These are phyloP conservation scores for Tipula unca DNA, from an alignment of 2,888 invertebrate species.

Conservation along the genomic window DNA sequence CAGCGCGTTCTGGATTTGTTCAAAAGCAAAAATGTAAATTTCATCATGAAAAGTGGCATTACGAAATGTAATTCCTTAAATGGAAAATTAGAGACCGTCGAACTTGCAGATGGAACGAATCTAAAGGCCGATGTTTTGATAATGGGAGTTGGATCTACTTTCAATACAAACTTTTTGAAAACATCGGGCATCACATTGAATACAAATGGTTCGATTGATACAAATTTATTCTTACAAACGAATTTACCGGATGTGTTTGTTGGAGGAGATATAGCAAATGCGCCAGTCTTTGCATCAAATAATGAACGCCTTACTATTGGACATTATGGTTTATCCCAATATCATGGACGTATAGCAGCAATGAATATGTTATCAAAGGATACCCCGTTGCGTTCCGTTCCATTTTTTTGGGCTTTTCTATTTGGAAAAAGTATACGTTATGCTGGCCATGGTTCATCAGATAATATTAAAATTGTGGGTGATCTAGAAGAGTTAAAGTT, in stretches of 20 bases:
- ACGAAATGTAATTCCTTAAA: slow-evolving; percentile 51
- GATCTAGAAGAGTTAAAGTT: slow-evolving; percentile 67
- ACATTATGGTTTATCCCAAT: slow-evolving; percentile 85
- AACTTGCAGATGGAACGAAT: slow-evolving; percentile 57
- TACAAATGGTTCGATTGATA: slow-evolving; percentile 54
- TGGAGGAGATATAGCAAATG: slow-evolving; percentile 87
- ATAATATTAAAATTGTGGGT: slow-evolving; percentile 56
- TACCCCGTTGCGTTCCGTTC: slow-evolving; percentile 59
- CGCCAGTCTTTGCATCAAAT: slow-evolving; percentile 63
- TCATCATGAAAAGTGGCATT: slow-evolving; percentile 59
- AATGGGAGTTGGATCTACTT: slow-evolving; percentile 74
- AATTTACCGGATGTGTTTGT: slow-evolving; percentile 72
- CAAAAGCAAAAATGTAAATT: slow-evolving; percentile 67
- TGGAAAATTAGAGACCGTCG: slow-evolving; percentile 58
- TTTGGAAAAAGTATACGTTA: slow-evolving; percentile 80
- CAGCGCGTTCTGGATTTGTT: slow-evolving; percentile 61
- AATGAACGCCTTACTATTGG: slow-evolving; percentile 64
- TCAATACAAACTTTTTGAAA: slow-evolving; percentile 73
- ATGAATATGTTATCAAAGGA: slow-evolving; percentile 69
- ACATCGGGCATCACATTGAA: slow-evolving; percentile 61
- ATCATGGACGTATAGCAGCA: slow-evolving; percentile 83
- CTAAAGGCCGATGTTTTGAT: slow-evolving; percentile 75
- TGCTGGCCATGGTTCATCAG: slow-evolving; percentile 60
- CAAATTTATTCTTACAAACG: slow-evolving; percentile 66
- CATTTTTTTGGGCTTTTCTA: slow-evolving; percentile 89